These are phyloP conservation scores for Drosophila auraria DNA, from an alignment of 1,140 invertebrate species.

Conservation along the genomic window DNA sequence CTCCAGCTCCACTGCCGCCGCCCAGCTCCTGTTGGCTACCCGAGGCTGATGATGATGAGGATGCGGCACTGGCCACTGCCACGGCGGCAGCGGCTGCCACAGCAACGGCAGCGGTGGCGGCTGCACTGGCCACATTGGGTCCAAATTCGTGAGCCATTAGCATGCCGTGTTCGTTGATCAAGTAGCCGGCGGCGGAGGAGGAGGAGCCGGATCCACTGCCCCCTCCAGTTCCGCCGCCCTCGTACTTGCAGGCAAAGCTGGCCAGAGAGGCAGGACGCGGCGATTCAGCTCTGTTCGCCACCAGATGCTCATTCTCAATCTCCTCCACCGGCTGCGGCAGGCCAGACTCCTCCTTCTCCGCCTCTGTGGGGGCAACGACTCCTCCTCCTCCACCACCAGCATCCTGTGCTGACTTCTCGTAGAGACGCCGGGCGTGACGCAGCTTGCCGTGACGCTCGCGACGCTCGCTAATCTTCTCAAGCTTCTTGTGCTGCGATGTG, in stretches of 20 bases:
- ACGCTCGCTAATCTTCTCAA: constrained; percentile 57
- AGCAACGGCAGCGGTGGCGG: constrained; percentile 58
- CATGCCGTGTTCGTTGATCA: constrained; percentile 81
- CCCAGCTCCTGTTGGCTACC: constrained; percentile 21
- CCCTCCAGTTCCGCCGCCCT: constrained; percentile 2
- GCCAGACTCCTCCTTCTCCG: constrained; percentile 26
- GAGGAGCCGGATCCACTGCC: not conserved
- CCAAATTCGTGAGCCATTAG: constrained; percentile 77
- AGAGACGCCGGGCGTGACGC: constrained; percentile 61
- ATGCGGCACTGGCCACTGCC: constrained; percentile 35
- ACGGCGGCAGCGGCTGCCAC: constrained; percentile 59
- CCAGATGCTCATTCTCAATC: constrained; percentile 78
- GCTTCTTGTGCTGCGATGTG: constrained; percentile 36
- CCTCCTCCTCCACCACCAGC: not conserved
- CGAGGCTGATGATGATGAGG: not conserved
- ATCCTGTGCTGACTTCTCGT: constrained; percentile 21
- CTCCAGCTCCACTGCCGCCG: constrained; percentile 19
- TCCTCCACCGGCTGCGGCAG: constrained; percentile 76
- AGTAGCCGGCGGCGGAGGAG: constrained; percentile 43
- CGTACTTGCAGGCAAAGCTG: constrained; percentile 53
- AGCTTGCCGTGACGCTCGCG: constrained; percentile 71
- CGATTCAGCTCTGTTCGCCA: constrained; percentile 59
- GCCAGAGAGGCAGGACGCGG: constrained; percentile 21
- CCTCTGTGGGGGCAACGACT: constrained; percentile 2
- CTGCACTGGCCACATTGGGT: constrained; percentile 55